Conservation (phyloP, 2,888 invertebrate species). For the Palloptera scutellata region DNA sequence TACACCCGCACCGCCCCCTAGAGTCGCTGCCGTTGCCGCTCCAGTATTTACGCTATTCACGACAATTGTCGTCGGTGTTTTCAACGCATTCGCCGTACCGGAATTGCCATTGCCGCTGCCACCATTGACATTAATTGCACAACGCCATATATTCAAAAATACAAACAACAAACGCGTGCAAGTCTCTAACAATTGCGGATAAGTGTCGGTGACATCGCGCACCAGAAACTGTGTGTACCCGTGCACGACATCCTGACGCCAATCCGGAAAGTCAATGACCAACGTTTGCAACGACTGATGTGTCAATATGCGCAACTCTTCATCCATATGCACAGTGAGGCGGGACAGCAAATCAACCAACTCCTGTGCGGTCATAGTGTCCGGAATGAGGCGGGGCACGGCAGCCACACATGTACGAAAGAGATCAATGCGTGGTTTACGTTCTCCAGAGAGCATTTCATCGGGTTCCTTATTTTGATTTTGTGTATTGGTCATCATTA, state of each 20-base stretch:
- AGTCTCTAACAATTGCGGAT: slow-evolving; percentile 80
- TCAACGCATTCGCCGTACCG: slow-evolving; percentile 38
- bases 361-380: slow-evolving; percentile 95
- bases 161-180: slow-evolving; percentile 92
- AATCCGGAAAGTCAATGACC: slow-evolving; percentile 95
- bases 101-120: slow-evolving; percentile 38
- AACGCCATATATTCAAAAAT: slow-evolving; percentile 91
- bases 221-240: slow-evolving; percentile 95
- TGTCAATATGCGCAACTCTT: slow-evolving; percentile 91
- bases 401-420: slow-evolving; percentile 99
- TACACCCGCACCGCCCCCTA: slow-evolving; percentile 12
- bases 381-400: slow-evolving; percentile 95
- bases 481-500: slow-evolving; percentile 96
- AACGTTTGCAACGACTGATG: slow-evolving; percentile 96
- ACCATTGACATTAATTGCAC: slow-evolving; percentile 69
- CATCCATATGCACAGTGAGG: slow-evolving; percentile 97
- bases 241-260: slow-evolving; percentile 94
- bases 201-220: slow-evolving; percentile 77
- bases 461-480: slow-evolving; percentile 94
- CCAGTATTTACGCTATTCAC: slow-evolving; percentile 30
- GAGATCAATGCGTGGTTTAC: slow-evolving; percentile 96
- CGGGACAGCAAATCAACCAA: slow-evolving; percentile 92
- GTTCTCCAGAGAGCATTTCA: slow-evolving; percentile 92
- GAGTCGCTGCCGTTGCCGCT: slow-evolving; percentile 20
- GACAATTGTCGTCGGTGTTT: slow-evolving; percentile 42